phyloP scores from a whole-genome alignment of 2,888 invertebrate species.

The Chymomyza procnemis region DNA sequence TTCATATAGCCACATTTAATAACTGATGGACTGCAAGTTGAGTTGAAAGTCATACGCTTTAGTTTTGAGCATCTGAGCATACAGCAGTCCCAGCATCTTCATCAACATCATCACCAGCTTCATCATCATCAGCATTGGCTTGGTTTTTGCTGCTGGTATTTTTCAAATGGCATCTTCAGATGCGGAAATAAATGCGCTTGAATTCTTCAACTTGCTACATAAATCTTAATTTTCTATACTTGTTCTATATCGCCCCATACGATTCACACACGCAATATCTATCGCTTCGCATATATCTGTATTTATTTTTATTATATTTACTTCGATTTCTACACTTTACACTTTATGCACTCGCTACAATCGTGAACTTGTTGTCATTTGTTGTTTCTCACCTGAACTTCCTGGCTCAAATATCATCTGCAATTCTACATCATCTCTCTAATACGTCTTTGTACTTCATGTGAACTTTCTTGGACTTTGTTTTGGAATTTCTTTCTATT shows the following conservation, averaged over 20 bases:
- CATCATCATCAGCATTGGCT: constrained; percentile 2
- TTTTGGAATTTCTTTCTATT: too few relatives aligned
- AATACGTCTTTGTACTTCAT: neutral
- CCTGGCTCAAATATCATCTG: constrained; percentile 55
- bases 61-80: constrained; percentile 1
- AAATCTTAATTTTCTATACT: constrained; percentile 71
- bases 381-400: constrained; percentile 62
- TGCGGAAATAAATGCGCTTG: constrained; percentile 67
- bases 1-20: constrained; percentile 63
- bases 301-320: neutral
- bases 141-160: constrained; percentile 20
- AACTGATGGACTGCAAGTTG: constrained; percentile 40
- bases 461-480: neutral
- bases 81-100: neutral
- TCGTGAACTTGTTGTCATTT: constrained; percentile 43
- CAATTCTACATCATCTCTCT: neutral
- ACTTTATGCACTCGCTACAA: neutral
- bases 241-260: constrained; percentile 60
- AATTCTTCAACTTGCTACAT: constrained; percentile 71
- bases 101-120: neutral
- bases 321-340: neutral
- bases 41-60: constrained; percentile 1
- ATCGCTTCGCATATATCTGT: neutral
- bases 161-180: constrained; percentile 27
- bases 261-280: neutral